Evolutionary conservation across 1,140 invertebrate genomes (phyloP).

Genomic region (Drosophila sp.): DNA sequence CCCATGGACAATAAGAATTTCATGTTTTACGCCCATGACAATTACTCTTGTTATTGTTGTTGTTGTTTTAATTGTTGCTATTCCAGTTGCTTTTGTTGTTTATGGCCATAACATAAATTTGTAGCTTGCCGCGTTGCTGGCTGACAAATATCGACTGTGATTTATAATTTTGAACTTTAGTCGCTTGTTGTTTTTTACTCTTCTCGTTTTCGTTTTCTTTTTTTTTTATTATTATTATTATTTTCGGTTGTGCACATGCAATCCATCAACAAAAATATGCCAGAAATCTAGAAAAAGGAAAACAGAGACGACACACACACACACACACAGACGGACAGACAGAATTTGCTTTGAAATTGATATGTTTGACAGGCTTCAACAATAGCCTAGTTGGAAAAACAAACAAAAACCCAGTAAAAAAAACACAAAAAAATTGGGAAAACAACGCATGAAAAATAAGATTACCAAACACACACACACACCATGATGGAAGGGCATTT

Average conservation of each 20-base stretch:
- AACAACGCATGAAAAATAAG: constrained; percentile 4
- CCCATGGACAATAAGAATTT: background rate
- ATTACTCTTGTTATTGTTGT: constrained; percentile 18
- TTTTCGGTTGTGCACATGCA: constrained; percentile 50
- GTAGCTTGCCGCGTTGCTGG: constrained; percentile 3
- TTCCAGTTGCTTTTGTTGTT: constrained; percentile 33
- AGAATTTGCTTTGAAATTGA: constrained; percentile 71
- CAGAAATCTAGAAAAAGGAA: constrained; percentile 64
- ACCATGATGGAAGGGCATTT: too few species aligned
- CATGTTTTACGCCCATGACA: background rate
- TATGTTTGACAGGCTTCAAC: constrained; percentile 74
- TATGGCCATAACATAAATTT: constrained; percentile 66
- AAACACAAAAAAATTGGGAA: constrained; percentile 26
- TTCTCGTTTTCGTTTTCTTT: background rate
- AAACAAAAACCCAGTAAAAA: constrained; percentile 38
- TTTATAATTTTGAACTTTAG: constrained; percentile 66
- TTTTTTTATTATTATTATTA: constrained; percentile 1
- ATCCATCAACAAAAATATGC: constrained; percentile 72
- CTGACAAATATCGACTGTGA: constrained; percentile 62
- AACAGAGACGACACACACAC: constrained; percentile 49
- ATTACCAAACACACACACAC: background rate
- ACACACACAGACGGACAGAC: constrained; percentile 8
- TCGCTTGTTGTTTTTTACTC: constrained; percentile 19
- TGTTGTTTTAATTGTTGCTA: constrained; percentile 38
- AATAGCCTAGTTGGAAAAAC: constrained; percentile 28